Evolutionary conservation across 1,140 invertebrate genomes (phyloP).

Genomic region (Drosophila baimaii): DNA sequence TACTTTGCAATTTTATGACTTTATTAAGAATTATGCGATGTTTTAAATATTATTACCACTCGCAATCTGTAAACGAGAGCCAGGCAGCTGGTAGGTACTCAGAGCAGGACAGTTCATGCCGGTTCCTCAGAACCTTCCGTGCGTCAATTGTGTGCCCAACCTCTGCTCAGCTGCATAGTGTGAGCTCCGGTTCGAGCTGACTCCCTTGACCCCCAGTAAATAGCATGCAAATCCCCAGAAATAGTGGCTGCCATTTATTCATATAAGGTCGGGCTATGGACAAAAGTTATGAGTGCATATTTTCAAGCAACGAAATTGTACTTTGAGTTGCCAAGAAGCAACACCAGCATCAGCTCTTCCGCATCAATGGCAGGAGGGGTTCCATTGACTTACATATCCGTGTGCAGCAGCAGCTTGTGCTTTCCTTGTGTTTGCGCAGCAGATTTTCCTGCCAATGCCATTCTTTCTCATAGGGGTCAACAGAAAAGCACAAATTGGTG

Average conservation of each 20-base stretch:
- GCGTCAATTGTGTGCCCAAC: not conserved
- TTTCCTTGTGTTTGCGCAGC: not conserved
- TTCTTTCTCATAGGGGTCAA: not conserved
- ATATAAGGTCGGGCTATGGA: conserved; percentile 57
- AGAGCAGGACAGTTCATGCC: conserved; percentile 39
- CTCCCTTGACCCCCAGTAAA: conserved; percentile 68
- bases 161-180: conserved; percentile 25
- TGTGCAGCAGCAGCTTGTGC: not conserved
- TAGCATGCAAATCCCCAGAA: conserved; percentile 73
- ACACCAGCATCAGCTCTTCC: not conserved
- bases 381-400: not conserved
- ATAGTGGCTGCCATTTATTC: conserved; percentile 65
- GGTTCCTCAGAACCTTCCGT: conserved; percentile 24
- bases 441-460: conserved; percentile 2
- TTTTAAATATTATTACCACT: conserved; percentile 73
- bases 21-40: conserved; percentile 74
- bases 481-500: not conserved
- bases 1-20: conserved; percentile 73
- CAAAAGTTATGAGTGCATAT: conserved; percentile 68
- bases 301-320: conserved; percentile 59
- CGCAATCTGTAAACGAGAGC: conserved; percentile 19
- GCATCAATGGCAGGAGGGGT: not conserved
- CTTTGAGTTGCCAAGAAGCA: conserved; percentile 28
- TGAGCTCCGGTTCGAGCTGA: not conserved
- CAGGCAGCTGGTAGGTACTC: not conserved